Conservation (phyloP, 1,140 invertebrate genomes). For the Nephotettix cincticeps region DNA sequence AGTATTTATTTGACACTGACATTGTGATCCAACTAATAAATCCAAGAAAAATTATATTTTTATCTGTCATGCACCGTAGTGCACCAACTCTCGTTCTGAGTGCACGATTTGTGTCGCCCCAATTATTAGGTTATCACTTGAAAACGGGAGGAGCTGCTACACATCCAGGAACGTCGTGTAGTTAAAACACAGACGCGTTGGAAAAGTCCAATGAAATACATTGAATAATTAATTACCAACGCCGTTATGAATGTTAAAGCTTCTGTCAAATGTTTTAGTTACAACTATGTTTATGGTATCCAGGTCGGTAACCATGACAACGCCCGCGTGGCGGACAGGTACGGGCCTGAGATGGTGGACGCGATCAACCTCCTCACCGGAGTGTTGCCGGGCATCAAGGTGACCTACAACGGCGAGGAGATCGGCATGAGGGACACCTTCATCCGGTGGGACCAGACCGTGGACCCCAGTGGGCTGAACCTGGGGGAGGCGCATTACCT, state of each 20-base stretch:
- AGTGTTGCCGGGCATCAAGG: slow-evolving; percentile 69
- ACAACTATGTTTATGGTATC: slow-evolving; percentile 19
- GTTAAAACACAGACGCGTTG: too few relatives aligned
- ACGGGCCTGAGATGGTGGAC: slow-evolving; percentile 63
- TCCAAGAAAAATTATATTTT: neutral
- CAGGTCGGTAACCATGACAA: slow-evolving; percentile 78
- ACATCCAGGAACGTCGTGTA: too few relatives aligned
- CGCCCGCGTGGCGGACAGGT: slow-evolving; percentile 61
- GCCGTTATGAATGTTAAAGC: too few relatives aligned
- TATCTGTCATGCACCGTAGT: too few relatives aligned
- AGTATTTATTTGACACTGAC: too few relatives aligned
- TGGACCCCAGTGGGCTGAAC: slow-evolving; percentile 48
- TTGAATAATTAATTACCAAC: too few relatives aligned
- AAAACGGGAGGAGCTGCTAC: too few relatives aligned
- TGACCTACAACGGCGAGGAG: slow-evolving; percentile 78
- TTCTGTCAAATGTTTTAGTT: too few relatives aligned
- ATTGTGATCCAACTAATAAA: neutral
- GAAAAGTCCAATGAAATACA: too few relatives aligned
- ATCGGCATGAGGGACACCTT: slow-evolving; percentile 69
- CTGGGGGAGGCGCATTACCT: slow-evolving; percentile 52
- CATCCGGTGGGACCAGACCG: slow-evolving; percentile 55
- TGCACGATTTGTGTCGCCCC: too few relatives aligned
- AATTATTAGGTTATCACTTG: too few relatives aligned
- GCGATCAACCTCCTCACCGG: slow-evolving; percentile 72
- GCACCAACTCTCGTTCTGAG: too few relatives aligned